phyloP scores from a whole-genome alignment of 2,113 vertebrate species.

The Gavia stellata region DNA sequence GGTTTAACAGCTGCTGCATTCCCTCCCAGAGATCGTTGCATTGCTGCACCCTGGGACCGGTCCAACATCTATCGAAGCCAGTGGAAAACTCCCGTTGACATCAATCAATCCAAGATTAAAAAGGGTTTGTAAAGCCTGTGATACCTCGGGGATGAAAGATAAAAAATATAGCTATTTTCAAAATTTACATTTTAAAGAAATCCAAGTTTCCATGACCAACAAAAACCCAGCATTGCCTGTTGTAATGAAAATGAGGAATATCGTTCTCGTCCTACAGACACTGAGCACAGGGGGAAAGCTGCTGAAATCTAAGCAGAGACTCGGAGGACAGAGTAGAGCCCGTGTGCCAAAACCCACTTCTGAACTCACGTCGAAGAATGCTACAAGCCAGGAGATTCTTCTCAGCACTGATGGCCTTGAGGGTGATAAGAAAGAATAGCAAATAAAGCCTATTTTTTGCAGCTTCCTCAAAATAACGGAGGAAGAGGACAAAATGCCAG shows the following conservation, averaged over 20 bases:
- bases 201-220: not conserved
- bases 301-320: not conserved
- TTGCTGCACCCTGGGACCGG: constrained; percentile 19
- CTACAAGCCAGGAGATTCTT: not conserved
- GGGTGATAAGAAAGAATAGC: not conserved
- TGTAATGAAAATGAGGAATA: not conserved
- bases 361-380: not conserved
- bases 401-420: not conserved
- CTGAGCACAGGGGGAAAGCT: not conserved
- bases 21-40: not conserved
- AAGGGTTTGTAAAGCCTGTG: not conserved
- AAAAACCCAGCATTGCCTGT: not conserved
- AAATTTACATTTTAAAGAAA: not conserved
- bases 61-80: not conserved
- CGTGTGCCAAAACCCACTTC: not conserved
- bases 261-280: not conserved
- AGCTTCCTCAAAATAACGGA: not conserved
- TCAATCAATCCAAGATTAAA: not conserved
- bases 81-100: not conserved
- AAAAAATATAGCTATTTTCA: not conserved
- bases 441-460: not conserved
- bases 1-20: constrained; percentile 8
- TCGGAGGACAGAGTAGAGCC: not conserved
- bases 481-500: not conserved
- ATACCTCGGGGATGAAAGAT: not conserved